These are phyloP conservation scores for Phalacrocorax pelagicus DNA, from an alignment of 2,113 vertebrate species.

Conservation along the genomic window DNA sequence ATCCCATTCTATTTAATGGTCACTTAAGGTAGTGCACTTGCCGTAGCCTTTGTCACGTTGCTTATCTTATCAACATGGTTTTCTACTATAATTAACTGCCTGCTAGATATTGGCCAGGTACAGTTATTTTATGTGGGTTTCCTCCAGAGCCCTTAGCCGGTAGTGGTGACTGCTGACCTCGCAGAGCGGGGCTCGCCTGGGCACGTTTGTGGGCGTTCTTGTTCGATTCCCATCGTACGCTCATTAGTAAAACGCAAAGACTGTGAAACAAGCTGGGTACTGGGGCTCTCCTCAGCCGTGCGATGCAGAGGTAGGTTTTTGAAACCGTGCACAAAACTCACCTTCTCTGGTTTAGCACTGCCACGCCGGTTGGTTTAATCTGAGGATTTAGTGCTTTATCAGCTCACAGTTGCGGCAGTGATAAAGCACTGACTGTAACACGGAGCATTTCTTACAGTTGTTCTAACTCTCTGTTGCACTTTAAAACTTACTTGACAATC, in stretches of 20 bases:
- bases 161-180: background rate
- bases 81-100: background rate
- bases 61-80: background rate
- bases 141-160: background rate
- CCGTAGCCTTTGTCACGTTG: background rate
- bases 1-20: rapidly evolving
- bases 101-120: background rate
- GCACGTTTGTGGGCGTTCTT: rapidly evolving
- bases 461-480: background rate
- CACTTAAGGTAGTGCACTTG: background rate
- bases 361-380: rapidly evolving
- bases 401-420: background rate
- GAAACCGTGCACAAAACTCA: background rate
- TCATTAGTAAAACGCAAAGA: background rate
- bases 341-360: background rate
- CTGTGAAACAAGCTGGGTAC: background rate
- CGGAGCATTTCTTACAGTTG: background rate
- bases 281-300: background rate
- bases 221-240: rapidly evolving
- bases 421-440: background rate
- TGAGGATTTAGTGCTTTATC: background rate
- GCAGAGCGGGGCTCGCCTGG: background rate
- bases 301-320: background rate
- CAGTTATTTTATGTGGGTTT: background rate
- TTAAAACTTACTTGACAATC: background rate